A percentile compares a stretch with the other conserved stretches of the same genome.
phyloP scores from a whole-genome alignment of 2,888 invertebrate species.

The Elmis aenea region DNA sequence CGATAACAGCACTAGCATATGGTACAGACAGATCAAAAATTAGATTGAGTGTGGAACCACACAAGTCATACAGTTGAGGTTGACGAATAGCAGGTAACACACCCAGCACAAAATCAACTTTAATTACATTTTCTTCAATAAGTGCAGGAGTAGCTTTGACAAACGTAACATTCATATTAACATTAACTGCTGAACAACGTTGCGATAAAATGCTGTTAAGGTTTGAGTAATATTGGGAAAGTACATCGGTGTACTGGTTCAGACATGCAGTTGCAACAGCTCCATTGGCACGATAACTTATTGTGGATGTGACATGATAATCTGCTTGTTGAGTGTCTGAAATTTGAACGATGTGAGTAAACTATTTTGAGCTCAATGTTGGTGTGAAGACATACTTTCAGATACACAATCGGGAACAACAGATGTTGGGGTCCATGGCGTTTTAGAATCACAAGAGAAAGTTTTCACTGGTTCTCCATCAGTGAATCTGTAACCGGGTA shows the following conservation, averaged over 20 bases:
- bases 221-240: slow-evolving; percentile 73
- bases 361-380: slow-evolving; percentile 3
- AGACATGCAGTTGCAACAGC: slow-evolving; percentile 81
- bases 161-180: slow-evolving; percentile 90
- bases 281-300: slow-evolving; percentile 84
- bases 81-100: slow-evolving; percentile 85
- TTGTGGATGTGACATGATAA: slow-evolving; percentile 82
- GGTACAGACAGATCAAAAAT: slow-evolving; percentile 94
- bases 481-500: slow-evolving; percentile 82
- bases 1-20: slow-evolving; percentile 84
- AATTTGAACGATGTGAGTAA: slow-evolving; percentile 21
- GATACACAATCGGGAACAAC: slow-evolving; percentile 94
- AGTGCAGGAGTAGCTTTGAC: slow-evolving; percentile 75
- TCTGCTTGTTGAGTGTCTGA: slow-evolving; percentile 90
- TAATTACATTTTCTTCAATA: slow-evolving; percentile 80
- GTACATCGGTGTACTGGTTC: slow-evolving; percentile 77
- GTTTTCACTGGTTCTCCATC: slow-evolving; percentile 85
- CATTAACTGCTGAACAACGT: slow-evolving; percentile 90
- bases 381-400: slow-evolving; percentile 60
- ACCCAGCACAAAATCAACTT: slow-evolving; percentile 83
- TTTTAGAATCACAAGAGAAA: slow-evolving; percentile 76
- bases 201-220: slow-evolving; percentile 81
- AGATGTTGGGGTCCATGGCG: slow-evolving; percentile 80
- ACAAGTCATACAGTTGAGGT: slow-evolving; percentile 89
- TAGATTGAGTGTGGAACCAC: slow-evolving; percentile 87